A percentile compares a stretch with the other conserved stretches of the same genome.
Conservation (phyloP, 2,797 vertebrate species). For the Allobates femoralis region DNA sequence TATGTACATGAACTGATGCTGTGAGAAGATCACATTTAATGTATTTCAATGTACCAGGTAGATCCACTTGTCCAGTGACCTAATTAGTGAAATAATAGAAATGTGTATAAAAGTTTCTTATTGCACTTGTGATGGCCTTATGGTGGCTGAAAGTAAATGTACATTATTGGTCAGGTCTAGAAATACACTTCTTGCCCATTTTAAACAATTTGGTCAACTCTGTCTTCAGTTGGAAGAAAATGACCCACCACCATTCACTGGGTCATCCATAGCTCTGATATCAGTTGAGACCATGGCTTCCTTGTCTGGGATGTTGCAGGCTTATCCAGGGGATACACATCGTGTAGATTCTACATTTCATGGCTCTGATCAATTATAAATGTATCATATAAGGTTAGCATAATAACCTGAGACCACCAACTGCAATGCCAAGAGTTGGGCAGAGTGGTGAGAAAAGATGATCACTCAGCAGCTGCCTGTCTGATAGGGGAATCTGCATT, state of each 20-base stretch:
- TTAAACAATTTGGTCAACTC: neutral
- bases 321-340: neutral
- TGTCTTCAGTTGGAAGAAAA: neutral
- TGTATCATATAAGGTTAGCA: too few relatives aligned
- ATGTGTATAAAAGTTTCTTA: neutral
- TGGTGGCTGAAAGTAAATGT: neutral
- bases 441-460: neutral
- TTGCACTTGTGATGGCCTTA: neutral
- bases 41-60: neutral
- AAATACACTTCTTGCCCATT: neutral
- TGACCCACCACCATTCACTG: neutral
- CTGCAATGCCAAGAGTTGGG: neutral
- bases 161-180: neutral
- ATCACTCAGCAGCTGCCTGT: neutral
- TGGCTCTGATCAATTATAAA: neutral
- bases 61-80: neutral
- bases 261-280: too few relatives aligned
- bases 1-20: neutral
- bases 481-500: neutral
- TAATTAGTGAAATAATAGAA: neutral
- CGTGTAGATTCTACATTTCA: neutral
- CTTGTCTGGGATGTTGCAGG: neutral
- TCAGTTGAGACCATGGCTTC: neutral
- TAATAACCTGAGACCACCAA: too few relatives aligned
- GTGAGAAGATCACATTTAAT: neutral